Base-by-base conservation (phyloP, 2,113 vertebrate genomes). In the Cavia aperea region DNA sequence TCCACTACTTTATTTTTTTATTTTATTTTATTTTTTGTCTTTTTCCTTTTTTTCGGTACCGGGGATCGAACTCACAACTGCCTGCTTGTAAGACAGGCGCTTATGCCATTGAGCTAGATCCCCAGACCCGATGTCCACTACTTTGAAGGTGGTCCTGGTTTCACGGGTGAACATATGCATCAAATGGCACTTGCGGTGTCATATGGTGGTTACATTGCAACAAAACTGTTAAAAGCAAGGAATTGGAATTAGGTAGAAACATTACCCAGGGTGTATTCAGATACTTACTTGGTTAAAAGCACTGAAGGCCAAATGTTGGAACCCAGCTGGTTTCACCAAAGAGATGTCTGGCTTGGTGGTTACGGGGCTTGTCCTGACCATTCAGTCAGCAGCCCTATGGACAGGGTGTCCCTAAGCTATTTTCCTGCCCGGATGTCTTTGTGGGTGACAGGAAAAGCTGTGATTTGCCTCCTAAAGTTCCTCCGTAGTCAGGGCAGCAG, bases 241-340 rank as follows among this genome's bases (percentile, higher is more conserved):
- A 91, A 73, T 78, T 73, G 54, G 73, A 83, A 16, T 63, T 36
- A 31, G 56, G 63, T 82, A 68, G 73, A 68, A 81, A 62, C 65
- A 10, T 72, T 14, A 24, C 56, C 26, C 14, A 72, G 0, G 33
- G 26, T 46, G 60, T 56, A 18, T 21, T 82, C 54, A 88, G 2
- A 62, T 46, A 51, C 19, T 7, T 21, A 1, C 18, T 65, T 29
- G 11, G 11, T 73, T 81, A 31, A 56, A 83, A 58, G 89, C 24
- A 9, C 26, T 29, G 68, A 54, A 78, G 75, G 78, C n/a, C 78
- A 43, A 18, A 4, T 2, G 12, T 72, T 18, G 46, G n/a, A 26
- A 46, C 31, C 24, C 31, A 60, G 63, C 9, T 63, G 39, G 29
- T 54, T 51, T 29, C 13, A 16, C 75, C 63, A 43, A 36, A 60